Base-by-base conservation (phyloP, 1,140 invertebrate species). In the Panagrolaimus sp. region DNA sequence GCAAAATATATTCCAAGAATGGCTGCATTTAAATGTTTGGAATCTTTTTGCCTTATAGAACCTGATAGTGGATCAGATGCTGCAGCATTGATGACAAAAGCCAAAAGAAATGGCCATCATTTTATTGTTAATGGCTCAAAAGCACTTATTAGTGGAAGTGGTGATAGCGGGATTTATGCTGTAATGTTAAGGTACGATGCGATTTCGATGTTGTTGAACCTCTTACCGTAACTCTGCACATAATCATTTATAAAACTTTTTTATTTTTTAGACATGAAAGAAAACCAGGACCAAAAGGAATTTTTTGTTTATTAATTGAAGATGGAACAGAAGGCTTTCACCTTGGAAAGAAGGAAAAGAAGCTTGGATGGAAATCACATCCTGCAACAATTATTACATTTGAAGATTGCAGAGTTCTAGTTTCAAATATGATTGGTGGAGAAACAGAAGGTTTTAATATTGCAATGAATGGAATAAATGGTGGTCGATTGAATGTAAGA, bases 21-120 rank as follows among this genome's bases (percentile, higher is more conserved):
- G 61, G 89, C 91, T 0, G 87, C 86, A 67, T 91, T 91, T 51
- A 88, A 91, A 83, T 87, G 89, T 51, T 89, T 89, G 77, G 92
- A 91, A 27, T 92, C 91, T 86, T 97, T 96, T 83, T 94, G 92
- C 76, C 84, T 98, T 8, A 92, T 91, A 0, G 94, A 97, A 84
- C 87, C 91, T 1, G 9, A 9, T 0, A 89, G 93, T 13, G 87
- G 87, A 11, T 87, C 86, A 11, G 87, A 88, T 81, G 87, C 87
- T 5, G 87, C 87, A 78, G 84, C 84, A 20, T 61, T 84, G 65
- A 84, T 80, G 69, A 88, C 86, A 5, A 45, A 46, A 9, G 86
- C 86, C 9, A 83, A 83, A 8, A 76, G 79, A 66, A 77, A 85
- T 43, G 85, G 84, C 38, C 83, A 85, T 65, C 70, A 85, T 67